Evolutionary conservation across 2,888 invertebrate genomes (phyloP), one percentile per base, ranked within the genome.

Genomic region (Caenorhabditis parvicauda): DNA sequence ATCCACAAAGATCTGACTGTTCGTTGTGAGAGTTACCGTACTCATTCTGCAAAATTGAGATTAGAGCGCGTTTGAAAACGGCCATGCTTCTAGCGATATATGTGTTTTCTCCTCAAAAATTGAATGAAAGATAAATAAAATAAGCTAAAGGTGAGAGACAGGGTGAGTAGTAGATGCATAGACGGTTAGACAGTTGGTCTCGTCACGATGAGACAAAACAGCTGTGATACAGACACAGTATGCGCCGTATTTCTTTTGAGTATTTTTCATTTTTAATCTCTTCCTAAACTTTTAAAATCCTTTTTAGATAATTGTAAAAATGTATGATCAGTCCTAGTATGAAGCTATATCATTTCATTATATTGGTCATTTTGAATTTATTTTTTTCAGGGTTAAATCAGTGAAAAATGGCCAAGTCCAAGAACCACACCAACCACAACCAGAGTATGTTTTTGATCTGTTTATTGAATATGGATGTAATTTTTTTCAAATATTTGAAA

Each of bases 371-470:
- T n/a, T n/a, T 2, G 9, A n/a, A 28, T 32, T 54, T 9, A 24
- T 7, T 7, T 7, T 42, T 62, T 61, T 37, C 59, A 55, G 55
- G 70, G 67, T 68, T 64, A 66, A 64, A 58, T 64, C 53, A 46
- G 50, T 55, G 49, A 48, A 58, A 53, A 52, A 96, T 96, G 96
- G 96, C 96, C 75, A 96, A 96, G 90, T 95, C 95, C 72, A 96
- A 96, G 88, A 96, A 96, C 87, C 95, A 95, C 85, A 96, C 96
- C 82, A 92, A 91, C 88, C 96, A 96, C 84, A 96, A 96, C 84
- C 96, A 96, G 86, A 75, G 69, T 67, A 37, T 67, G 72, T 67
- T 56, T 65, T 58, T 64, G 46, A 22, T 27, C n/a, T n/a, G n/a
- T 43, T 35, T 59, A 37, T 38, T 45, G 28, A 3, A 32, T 55